phyloP scores from a whole-genome alignment of 2,113 vertebrate genomes.

The Geococcyx californianus region DNA sequence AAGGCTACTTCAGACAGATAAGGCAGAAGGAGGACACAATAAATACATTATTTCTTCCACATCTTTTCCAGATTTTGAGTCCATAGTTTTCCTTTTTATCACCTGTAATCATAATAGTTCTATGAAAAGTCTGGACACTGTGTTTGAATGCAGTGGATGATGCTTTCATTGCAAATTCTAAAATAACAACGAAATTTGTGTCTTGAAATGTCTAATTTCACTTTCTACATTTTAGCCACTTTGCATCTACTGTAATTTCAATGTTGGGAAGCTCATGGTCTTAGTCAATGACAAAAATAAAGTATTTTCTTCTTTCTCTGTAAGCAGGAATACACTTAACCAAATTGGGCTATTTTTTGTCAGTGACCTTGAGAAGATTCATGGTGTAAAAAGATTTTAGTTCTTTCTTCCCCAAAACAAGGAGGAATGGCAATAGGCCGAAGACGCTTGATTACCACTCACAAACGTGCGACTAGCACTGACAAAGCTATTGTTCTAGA shows the following conservation, averaged over 20 bases:
- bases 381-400: not conserved
- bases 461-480: not conserved
- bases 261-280: not conserved
- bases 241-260: not conserved
- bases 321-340: not conserved
- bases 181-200: no score
- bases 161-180: not conserved
- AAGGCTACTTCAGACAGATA: not conserved
- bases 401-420: not conserved
- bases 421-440: not conserved
- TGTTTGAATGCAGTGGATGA: not conserved
- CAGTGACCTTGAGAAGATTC: not conserved
- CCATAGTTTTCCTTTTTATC: not conserved
- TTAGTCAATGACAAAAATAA: not conserved
- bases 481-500: not conserved
- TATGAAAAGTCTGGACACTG: not conserved
- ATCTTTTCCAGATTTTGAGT: not conserved
- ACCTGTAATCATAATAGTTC: not conserved
- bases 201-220: no score
- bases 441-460: not conserved
- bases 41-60: not conserved
- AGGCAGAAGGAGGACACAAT: not conserved
- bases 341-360: not conserved
- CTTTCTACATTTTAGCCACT: not conserved
- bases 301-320: not conserved